Evolutionary conservation across 2,888 invertebrate species (phyloP).

Genomic region (Hedya salicella): DNA sequence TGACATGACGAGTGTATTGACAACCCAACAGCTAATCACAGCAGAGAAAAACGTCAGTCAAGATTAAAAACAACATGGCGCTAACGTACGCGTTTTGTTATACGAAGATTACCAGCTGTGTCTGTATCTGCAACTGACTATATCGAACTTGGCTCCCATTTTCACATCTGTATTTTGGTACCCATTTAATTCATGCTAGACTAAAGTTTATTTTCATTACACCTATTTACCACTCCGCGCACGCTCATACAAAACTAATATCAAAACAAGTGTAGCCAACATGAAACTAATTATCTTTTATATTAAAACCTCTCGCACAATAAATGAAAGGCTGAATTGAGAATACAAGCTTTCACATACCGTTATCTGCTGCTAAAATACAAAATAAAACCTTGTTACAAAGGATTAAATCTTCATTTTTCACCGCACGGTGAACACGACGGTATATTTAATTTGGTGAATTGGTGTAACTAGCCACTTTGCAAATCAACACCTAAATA

Average conservation of each 20-base stretch:
- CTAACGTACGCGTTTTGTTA: no score
- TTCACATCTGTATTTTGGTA: no score
- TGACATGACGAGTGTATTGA: no score
- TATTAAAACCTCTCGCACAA: constrained; percentile 26
- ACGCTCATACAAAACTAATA: constrained; percentile 34
- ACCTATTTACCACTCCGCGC: constrained; percentile 6
- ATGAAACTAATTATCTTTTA: constrained; percentile 35
- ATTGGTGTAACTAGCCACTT: constrained; percentile 38
- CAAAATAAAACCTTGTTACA: neutral
- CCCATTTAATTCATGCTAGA: neutral
- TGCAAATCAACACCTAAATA: constrained; percentile 42
- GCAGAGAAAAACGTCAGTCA: no score
- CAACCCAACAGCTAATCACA: no score
- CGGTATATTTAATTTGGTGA: constrained; percentile 10
- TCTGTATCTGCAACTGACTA: no score
- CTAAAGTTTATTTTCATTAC: constrained; percentile 1
- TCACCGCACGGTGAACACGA: neutral
- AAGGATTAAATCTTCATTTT: neutral
- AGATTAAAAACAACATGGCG: no score
- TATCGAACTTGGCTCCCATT: no score
- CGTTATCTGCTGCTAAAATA: no score
- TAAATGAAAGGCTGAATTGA: constrained; percentile 26
- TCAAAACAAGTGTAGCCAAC: constrained; percentile 24
- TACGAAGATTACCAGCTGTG: no score
- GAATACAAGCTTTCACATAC: constrained; percentile 2